Evolutionary conservation across 2,888 invertebrate species (phyloP).

Genomic region (Conops quadrifasciatus): DNA sequence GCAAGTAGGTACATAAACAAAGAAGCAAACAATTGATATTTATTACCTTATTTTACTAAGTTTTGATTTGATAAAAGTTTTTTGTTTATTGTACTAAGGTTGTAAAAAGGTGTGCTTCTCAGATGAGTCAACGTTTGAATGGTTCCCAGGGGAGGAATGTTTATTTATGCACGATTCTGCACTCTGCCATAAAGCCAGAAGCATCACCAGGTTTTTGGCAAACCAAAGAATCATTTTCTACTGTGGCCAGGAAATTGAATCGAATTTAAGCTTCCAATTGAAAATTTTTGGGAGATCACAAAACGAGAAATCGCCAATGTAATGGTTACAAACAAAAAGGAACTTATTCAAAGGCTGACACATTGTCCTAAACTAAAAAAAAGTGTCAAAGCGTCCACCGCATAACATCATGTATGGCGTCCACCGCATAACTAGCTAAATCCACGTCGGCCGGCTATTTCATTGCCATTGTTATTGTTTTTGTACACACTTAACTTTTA

Average conservation of each 20-base stretch:
- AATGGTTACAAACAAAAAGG: background rate
- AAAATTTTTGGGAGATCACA: background rate
- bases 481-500: no score
- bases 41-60: background rate
- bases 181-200: background rate
- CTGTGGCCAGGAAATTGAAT: background rate
- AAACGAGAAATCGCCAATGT: background rate
- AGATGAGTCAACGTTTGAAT: background rate
- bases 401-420: no score
- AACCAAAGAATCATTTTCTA: background rate
- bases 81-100: background rate
- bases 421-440: no score
- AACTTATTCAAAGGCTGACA: background rate
- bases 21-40: background rate
- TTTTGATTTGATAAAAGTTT: background rate
- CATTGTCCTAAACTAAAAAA: no score
- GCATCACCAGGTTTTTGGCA: background rate
- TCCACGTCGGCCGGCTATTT: no score
- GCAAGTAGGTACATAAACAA: background rate
- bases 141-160: slow-evolving; percentile 2
- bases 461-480: no score
- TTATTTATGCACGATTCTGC: no score
- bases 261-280: background rate
- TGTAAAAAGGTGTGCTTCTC: background rate
- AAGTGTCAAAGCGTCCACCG: no score